Evolutionary conservation across 2,888 invertebrate species (phyloP).

Genomic region (Folsomia candida): DNA sequence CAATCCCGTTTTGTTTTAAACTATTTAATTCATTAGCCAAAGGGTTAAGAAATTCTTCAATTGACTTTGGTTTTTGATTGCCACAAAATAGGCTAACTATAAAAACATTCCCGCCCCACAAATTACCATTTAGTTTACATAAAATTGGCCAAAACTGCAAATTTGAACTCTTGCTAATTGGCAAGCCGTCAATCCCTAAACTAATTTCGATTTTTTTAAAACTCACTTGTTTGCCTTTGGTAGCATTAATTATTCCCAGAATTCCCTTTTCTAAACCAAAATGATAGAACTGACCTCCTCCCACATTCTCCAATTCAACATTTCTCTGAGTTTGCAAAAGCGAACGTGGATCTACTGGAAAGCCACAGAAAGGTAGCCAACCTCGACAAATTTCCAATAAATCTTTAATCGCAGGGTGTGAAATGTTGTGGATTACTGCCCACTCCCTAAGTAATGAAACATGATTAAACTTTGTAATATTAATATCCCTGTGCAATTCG

Average conservation of each 20-base stretch:
- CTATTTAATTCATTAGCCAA: background rate
- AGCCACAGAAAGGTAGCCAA: background rate
- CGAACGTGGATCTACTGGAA: constrained; percentile 1
- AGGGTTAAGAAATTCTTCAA: background rate
- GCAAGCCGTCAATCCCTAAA: constrained; percentile 10
- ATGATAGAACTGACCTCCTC: constrained; percentile 8
- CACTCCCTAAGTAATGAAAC: background rate
- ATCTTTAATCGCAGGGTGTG: background rate
- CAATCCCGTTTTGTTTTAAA: background rate
- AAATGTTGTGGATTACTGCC: constrained; percentile 7
- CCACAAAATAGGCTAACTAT: constrained; percentile 7
- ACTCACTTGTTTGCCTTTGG: background rate
- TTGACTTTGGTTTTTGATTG: background rate
- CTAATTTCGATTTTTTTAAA: background rate
- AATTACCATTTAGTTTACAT: background rate
- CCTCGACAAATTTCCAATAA: background rate
- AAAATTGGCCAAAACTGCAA: constrained; percentile 13
- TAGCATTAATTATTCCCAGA: background rate
- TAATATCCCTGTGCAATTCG: no score
- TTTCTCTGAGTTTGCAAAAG: background rate
- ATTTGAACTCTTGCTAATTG: constrained; percentile 1
- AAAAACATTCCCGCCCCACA: background rate
- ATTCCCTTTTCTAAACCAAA: no score
- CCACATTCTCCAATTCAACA: background rate
- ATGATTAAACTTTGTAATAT: no score